Evolutionary conservation across 1,140 invertebrate genomes (phyloP).

Genomic region (Aphidius ervi): DNA sequence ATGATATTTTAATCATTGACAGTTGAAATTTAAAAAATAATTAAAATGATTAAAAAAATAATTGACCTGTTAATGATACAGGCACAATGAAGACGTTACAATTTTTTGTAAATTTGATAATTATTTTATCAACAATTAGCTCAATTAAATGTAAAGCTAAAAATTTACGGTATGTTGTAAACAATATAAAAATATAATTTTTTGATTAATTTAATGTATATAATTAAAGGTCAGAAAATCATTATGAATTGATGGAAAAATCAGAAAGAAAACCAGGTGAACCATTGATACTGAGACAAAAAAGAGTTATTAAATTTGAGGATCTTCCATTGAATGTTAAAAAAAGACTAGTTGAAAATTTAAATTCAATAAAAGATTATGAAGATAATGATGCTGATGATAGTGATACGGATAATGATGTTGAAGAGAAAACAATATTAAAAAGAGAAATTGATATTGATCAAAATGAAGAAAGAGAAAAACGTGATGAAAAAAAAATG

Average conservation of each 20-base stretch:
- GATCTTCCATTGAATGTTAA: constrained; percentile 10
- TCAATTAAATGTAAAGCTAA: too few relatives aligned
- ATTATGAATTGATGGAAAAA: background rate
- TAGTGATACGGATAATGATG: background rate
- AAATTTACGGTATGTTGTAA: too few relatives aligned
- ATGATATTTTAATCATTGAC: too few relatives aligned
- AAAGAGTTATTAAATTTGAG: constrained; percentile 9
- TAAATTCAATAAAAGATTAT: constrained; percentile 15
- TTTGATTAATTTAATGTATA: too few relatives aligned
- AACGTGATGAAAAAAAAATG: background rate
- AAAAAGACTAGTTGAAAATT: constrained; percentile 12
- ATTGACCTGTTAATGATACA: too few relatives aligned
- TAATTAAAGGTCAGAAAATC: background rate
- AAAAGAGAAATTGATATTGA: background rate
- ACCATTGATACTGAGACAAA: constrained; percentile 2
- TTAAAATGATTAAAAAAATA: too few relatives aligned
- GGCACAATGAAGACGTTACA: too few relatives aligned
- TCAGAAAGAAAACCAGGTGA: background rate
- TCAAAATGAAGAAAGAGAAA: constrained; percentile 4
- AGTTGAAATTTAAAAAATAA: too few relatives aligned
- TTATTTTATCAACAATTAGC: too few relatives aligned
- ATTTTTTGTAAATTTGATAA: too few relatives aligned
- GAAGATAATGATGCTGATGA: constrained; percentile 4
- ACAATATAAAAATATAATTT: too few relatives aligned
- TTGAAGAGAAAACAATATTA: constrained; percentile 1